These are phyloP conservation scores for Platyura marginata DNA, from an alignment of 1,140 invertebrate species.

Conservation along the genomic window DNA sequence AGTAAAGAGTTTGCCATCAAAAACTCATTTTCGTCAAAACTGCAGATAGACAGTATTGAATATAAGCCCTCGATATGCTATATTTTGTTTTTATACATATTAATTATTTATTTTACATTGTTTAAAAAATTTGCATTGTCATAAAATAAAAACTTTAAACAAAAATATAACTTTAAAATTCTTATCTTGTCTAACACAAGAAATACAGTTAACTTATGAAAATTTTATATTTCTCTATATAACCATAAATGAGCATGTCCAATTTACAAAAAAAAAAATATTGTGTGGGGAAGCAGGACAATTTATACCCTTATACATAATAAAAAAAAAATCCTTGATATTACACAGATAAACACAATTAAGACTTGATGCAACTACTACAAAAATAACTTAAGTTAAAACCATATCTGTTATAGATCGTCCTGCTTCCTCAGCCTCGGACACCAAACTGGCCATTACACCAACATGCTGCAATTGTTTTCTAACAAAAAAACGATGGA, in stretches of 20 bases:
- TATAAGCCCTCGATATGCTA: too few relatives aligned
- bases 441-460: constrained; percentile 12
- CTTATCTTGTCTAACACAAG: too few relatives aligned
- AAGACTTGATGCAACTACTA: background rate
- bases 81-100: too few relatives aligned
- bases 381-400: background rate
- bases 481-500: constrained; percentile 21
- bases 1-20: too few relatives aligned
- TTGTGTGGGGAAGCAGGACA: constrained; percentile 2
- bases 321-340: background rate
- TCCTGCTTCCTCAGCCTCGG: constrained; percentile 26
- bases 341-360: background rate
- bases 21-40: too few relatives aligned
- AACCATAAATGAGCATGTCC: too few relatives aligned
- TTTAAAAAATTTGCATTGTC: background rate
- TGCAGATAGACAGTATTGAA: too few relatives aligned
- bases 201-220: too few relatives aligned
- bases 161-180: too few relatives aligned
- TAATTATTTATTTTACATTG: background rate
- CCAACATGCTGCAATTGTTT: constrained; percentile 22
- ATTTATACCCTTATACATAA: constrained; percentile 1
- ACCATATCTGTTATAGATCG: constrained; percentile 20
- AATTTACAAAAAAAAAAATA: background rate
- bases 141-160: background rate
- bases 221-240: too few relatives aligned